phyloP scores from a whole-genome alignment of 1,140 invertebrate genomes.

The Formica exsecta region DNA sequence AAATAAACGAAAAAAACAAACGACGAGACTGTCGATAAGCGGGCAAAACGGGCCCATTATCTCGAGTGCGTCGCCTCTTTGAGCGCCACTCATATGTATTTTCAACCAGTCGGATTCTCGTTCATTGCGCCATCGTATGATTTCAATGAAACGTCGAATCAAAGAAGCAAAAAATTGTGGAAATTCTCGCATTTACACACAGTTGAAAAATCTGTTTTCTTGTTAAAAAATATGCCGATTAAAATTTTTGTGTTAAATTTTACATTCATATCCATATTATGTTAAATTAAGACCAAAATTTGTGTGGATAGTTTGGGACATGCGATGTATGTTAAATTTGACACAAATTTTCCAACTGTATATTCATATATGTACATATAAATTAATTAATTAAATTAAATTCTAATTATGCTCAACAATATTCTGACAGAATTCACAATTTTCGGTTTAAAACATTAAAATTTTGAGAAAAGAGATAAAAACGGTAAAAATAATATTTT shows the following conservation, averaged over 20 bases:
- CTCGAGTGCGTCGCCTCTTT: constrained; percentile 28
- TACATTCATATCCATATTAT: too few species aligned
- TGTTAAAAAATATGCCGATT: too few species aligned
- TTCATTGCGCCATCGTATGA: background rate
- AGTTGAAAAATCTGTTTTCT: too few species aligned
- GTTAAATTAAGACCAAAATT: too few species aligned
- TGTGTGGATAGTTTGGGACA: too few species aligned
- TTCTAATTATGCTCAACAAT: constrained; percentile 6
- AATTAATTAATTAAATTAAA: constrained; percentile 28
- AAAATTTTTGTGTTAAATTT: too few species aligned
- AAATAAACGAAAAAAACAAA: constrained; percentile 22
- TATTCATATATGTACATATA: background rate
- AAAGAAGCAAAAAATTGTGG: background rate
- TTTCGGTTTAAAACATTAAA: background rate
- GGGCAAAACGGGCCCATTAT: constrained; percentile 52
- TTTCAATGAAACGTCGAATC: background rate
- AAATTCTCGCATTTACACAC: background rate
- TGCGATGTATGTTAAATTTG: too few species aligned
- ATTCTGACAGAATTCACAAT: background rate
- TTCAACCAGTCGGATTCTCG: background rate
- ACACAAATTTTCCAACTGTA: too few species aligned
- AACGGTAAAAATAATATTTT: background rate
- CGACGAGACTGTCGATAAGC: constrained; percentile 30
- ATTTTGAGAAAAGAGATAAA: background rate
- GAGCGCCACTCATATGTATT: background rate